These are phyloP conservation scores for Adela reaumurella DNA, from an alignment of 2,888 invertebrate genomes.

Conservation along the genomic window DNA sequence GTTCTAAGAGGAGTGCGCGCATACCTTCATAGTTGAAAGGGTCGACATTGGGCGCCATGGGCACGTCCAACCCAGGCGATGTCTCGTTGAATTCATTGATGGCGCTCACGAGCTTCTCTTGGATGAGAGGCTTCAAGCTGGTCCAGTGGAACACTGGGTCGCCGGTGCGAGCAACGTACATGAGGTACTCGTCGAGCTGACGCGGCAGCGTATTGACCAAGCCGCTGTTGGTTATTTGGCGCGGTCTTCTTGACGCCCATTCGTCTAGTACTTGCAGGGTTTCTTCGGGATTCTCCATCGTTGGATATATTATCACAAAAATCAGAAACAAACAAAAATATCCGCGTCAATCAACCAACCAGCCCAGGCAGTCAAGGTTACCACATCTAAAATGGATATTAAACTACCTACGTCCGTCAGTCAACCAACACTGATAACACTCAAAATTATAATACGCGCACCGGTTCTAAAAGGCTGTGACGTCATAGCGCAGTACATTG, in stretches of 20 bases:
- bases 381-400: no score
- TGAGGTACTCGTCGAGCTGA: conserved; percentile 84
- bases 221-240: conserved; percentile 5
- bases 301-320: no score
- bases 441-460: no score
- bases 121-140: conserved; percentile 80
- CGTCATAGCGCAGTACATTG: no score
- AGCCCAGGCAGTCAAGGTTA: no score
- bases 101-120: conserved; percentile 81
- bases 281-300: conserved; percentile 84
- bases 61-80: conserved; percentile 71
- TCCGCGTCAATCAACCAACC: no score
- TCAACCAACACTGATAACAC: no score
- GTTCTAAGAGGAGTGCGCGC: conserved; percentile 78
- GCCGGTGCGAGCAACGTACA: conserved; percentile 89
- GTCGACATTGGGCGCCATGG: conserved; percentile 88
- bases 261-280: conserved; percentile 79
- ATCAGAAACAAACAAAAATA: neutral
- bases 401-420: no score
- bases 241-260: conserved; percentile 63
- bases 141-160: conserved; percentile 93
- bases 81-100: conserved; percentile 86
- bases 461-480: no score
- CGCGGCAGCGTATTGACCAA: conserved; percentile 76
- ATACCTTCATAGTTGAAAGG: conserved; percentile 86